These are phyloP conservation scores for Peromyscus nudipes DNA, from an alignment of 2,797 vertebrate species.

Conservation along the genomic window DNA sequence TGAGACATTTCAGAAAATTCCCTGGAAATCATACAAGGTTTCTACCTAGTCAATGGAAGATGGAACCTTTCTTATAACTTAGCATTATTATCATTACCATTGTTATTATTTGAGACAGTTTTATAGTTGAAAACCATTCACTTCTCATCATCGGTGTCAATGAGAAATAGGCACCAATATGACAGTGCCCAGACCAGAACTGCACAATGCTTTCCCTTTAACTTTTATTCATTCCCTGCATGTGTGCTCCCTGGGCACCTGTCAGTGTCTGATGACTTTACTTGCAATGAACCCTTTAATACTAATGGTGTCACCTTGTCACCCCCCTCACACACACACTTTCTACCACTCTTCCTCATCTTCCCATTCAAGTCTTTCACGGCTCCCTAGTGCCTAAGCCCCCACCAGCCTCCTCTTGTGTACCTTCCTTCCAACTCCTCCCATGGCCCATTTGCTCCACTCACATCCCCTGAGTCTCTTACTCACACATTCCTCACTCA, in stretches of 20 bases:
- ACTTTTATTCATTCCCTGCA: neutral
- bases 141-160: neutral
- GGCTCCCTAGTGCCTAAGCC: neutral
- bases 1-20: constrained; percentile 45
- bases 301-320: too few relatives aligned
- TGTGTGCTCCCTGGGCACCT: too few relatives aligned
- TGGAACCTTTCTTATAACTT: neutral
- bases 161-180: neutral
- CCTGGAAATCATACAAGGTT: neutral
- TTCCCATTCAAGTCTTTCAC: neutral
- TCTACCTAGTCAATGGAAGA: neutral
- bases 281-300: neutral
- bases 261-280: neutral
- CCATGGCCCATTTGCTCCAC: neutral
- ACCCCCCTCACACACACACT: neutral
- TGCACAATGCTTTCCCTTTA: neutral
- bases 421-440: neutral
- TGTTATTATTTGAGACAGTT: neutral
- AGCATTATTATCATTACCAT: neutral
- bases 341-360: neutral
- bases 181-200: neutral
- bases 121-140: neutral
- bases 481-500: neutral
- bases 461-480: neutral
- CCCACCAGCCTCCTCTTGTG: neutral